A percentile compares a stretch with the other conserved stretches of the same genome.
Conservation (phyloP, 2,113 vertebrate genomes). For the Epinephelus fuscoguttatus region DNA sequence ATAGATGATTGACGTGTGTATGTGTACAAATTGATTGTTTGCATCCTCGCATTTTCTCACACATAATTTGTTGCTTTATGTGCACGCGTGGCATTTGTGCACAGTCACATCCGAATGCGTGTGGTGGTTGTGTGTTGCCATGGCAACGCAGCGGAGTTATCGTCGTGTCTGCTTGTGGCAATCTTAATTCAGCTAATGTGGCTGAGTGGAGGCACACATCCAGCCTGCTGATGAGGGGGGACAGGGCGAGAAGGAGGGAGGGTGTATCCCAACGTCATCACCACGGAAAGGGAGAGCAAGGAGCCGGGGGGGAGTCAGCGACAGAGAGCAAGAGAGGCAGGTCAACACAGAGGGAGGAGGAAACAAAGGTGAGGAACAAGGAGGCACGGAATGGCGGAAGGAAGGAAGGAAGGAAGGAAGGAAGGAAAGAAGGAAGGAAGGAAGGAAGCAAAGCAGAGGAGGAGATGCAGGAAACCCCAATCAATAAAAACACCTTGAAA, state of each 20-base stretch:
- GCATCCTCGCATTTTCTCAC: background rate
- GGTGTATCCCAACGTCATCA: background rate
- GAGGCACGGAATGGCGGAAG: background rate
- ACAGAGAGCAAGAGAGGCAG: too few relatives aligned
- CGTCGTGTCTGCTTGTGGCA: background rate
- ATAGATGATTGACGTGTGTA: background rate
- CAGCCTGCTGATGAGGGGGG: background rate
- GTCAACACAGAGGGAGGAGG: background rate
- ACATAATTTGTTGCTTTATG: background rate
- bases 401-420: background rate
- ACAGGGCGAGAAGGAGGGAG: background rate
- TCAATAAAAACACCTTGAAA: background rate
- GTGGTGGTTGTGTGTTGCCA: conserved; percentile 40
- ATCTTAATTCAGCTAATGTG: conserved; percentile 49
- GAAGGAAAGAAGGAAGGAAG: background rate
- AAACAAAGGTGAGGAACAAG: background rate
- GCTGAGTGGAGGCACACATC: conserved; percentile 21
- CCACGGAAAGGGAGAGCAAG: too few relatives aligned
- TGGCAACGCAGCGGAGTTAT: conserved; percentile 10
- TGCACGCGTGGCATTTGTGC: background rate
- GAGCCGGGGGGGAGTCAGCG: too few relatives aligned
- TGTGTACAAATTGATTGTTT: conserved; percentile 5
- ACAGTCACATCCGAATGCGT: background rate
- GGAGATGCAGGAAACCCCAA: background rate
- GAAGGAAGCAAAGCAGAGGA: too few relatives aligned